Percentiles rank a stretch among this genome's conserved stretches.
Evolutionary conservation across 2,888 invertebrate species (phyloP).

Genomic region (Parochlus steinenii): DNA sequence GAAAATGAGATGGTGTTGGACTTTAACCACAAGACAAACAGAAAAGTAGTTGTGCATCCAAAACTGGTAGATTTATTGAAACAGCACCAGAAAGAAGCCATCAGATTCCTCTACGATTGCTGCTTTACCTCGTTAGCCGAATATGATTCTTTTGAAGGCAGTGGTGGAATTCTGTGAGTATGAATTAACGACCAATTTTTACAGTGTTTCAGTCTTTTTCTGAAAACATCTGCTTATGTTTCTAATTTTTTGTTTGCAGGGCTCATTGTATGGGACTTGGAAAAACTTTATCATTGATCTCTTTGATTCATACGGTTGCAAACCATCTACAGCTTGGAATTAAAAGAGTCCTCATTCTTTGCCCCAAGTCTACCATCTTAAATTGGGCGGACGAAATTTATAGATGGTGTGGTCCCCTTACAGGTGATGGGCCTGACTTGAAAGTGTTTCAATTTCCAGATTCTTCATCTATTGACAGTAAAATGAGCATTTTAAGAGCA

Average conservation of each 20-base stretch:
- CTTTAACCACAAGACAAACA: conserved; percentile 47
- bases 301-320: conserved; percentile 61
- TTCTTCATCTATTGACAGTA: conserved; percentile 16
- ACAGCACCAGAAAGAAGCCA: conserved; percentile 42
- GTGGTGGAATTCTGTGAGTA: conserved; percentile 64
- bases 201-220: conserved; percentile 67
- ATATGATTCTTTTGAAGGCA: no score
- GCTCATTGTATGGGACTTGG: conserved; percentile 96
- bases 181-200: conserved; percentile 67
- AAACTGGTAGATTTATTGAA: conserved; percentile 60
- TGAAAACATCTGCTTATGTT: conserved; percentile 35
- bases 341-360: conserved; percentile 56
- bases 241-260: conserved; percentile 71
- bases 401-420: conserved; percentile 48
- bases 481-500: conserved; percentile 23
- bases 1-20: conserved; percentile 40
- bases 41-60: conserved; percentile 49
- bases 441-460: background rate
- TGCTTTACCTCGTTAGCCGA: no score
- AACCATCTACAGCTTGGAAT: conserved; percentile 33
- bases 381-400: conserved; percentile 81
- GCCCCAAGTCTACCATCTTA: conserved; percentile 72
- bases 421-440: background rate
- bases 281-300: conserved; percentile 74
- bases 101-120: conserved; percentile 71